Evolutionary conservation across 1,140 invertebrate species (phyloP), one percentile per base, ranked within the genome.

Genomic region (Drosophila kikkawai): DNA sequence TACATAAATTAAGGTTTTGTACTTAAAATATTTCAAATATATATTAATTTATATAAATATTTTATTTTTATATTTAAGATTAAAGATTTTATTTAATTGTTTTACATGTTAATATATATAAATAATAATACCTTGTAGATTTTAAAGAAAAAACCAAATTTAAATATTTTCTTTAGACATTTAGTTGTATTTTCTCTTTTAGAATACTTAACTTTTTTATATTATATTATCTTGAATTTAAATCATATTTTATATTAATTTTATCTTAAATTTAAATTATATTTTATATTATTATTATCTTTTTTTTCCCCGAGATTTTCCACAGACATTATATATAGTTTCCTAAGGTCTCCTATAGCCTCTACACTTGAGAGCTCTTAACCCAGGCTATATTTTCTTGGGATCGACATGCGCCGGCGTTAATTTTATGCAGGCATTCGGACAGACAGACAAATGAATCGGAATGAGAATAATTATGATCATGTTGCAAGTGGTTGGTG

Each of bases 391-490:
- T 41, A 56, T 56, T 56, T 55, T 55, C 60, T 36, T 57, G 45
- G 77, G 63, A 55, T 60, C 50, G 34, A 60, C 65, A 66, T 65
- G 63, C 37, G 50, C 39, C 22, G 47, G 29, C 48, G 60, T 64
- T 84, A 80, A 85, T 83, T 80, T 79, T 80, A 83, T 83, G 80
- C 80, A 83, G 75, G 80, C 42, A 83, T 85, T 84, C 55, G 53
- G 61, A 75, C 82, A 65, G 57, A 64, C 77, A 80, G 57, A 67
- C 77, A 84, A 84, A 80, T 84, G 77, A 84, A 80, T 85, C 61
- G 73, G 63, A 78, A 70, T 78, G 65, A 56, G 75, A 77, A 77
- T 77, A 77, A 68, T 68, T 77, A 77, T 77, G 56, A 56, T 53
- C 68, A 58, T 47, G 64, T 39, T 53, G 63, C 53, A 56, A 56